phyloP scores from a whole-genome alignment of 2,888 invertebrate genomes.

The Steromphala cineraria region DNA sequence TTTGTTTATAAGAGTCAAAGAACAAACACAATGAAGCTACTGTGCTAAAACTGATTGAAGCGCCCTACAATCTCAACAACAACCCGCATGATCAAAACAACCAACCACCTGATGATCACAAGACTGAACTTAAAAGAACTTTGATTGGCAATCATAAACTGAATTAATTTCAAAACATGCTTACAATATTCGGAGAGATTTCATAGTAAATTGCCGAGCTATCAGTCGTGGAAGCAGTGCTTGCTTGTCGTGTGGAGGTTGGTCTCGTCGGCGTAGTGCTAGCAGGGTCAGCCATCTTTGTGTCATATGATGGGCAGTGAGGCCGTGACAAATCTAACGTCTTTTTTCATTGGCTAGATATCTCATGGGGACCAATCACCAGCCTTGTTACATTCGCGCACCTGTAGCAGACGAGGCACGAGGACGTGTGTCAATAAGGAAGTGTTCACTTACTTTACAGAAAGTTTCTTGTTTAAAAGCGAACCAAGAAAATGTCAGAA shows the following conservation, averaged over 20 bases:
- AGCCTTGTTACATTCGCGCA: neutral
- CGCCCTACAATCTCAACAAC: neutral
- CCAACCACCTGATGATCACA: neutral
- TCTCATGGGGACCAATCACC: neutral
- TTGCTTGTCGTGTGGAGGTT: slow-evolving; percentile 31
- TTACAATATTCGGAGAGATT: slow-evolving; percentile 58
- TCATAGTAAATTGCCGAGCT: slow-evolving; percentile 58
- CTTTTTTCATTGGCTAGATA: neutral
- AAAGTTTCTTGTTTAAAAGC: neutral
- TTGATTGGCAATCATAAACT: neutral
- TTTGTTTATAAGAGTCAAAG: too few relatives aligned
- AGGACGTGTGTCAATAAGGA: neutral
- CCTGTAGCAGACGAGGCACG: slow-evolving; percentile 20
- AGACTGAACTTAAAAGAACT: neutral
- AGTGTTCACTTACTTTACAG: neutral
- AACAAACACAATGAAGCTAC: too few relatives aligned
- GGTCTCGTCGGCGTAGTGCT: slow-evolving; percentile 32
- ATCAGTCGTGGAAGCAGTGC: slow-evolving; percentile 42
- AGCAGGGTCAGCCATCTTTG: neutral
- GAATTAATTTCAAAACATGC: slow-evolving; percentile 23
- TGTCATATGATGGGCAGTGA: slow-evolving; percentile 9
- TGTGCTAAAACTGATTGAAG: neutral
- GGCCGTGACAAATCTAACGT: neutral
- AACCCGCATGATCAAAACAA: neutral
- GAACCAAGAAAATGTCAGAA: slow-evolving; percentile 27